These are phyloP conservation scores for Tenthredo notha DNA, from an alignment of 2,888 invertebrate genomes.

Conservation along the genomic window DNA sequence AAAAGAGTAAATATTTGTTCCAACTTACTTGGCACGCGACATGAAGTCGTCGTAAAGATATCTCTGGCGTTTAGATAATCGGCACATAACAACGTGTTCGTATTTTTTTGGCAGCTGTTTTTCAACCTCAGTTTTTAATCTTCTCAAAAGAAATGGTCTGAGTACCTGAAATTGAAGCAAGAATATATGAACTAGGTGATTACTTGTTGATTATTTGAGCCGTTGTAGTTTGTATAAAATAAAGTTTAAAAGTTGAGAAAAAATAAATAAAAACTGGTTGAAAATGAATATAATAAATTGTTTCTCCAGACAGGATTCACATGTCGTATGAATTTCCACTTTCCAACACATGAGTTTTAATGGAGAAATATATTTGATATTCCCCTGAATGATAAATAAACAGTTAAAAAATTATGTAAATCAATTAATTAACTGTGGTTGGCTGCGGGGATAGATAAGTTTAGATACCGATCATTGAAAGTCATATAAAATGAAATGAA, in stretches of 20 bases:
- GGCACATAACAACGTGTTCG: constrained; percentile 96
- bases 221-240: background rate
- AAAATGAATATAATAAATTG: constrained; percentile 58
- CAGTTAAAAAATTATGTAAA: constrained; percentile 59
- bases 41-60: constrained; percentile 99
- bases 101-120: constrained; percentile 98
- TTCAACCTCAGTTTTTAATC: constrained; percentile 97
- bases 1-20: constrained; percentile 47
- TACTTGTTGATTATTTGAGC: constrained; percentile 9
- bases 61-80: constrained; percentile 96
- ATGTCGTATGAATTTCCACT: constrained; percentile 67
- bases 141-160: constrained; percentile 94
- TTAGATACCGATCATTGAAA: background rate
- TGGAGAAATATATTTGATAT: constrained; percentile 70
- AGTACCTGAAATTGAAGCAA: constrained; percentile 84
- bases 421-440: constrained; percentile 66
- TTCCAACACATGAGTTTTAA: constrained; percentile 75
- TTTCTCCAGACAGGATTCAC: constrained; percentile 76
- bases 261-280: background rate
- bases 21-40: constrained; percentile 94
- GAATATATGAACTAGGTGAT: background rate
- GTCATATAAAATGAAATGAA: constrained; percentile 30
- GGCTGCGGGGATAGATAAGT: constrained; percentile 66
- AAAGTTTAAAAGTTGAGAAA: background rate
- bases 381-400: constrained; percentile 68